Base-by-base conservation (phyloP, 2,888 invertebrate genomes). In the Scaeva pyrastri region DNA sequence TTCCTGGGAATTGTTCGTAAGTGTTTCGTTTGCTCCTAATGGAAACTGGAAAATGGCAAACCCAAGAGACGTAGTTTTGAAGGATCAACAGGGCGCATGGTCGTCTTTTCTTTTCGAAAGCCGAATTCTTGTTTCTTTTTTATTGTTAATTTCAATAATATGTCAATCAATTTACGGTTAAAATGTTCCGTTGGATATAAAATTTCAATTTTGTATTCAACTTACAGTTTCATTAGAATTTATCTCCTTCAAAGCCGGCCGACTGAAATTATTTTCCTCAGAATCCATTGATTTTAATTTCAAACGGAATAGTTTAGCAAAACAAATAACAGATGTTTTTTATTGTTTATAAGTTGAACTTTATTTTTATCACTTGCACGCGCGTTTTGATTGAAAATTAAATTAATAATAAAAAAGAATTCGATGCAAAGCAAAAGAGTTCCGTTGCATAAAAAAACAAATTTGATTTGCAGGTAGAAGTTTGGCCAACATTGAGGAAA, bases 371-470 rank as follows among this genome's bases (percentile, higher is more conserved):
- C 39, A 19, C 55, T n/a, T 39, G 21, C 39, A 21, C 19, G 6
- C 26, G 11, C 26, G 5, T 64, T 50, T 50, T 50, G 14, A 14
- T 50, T 66, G 16, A 66, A 66, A 10, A 64, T 45, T 16, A n/a
- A 50, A 64, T 45, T 45, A 45, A 50, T 64, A 71, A 55, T 50
- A 55, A n/a, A 60, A 60, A 36, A 31, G 6, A 31, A 31, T 62
- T n/a, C 43, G 26, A 31, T 55, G 45, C 26, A 55, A 52, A n/a
- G 55, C 26, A 73, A 64, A 62, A 77, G 74, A 56, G 82, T 82
- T 86, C 86, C 86, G 86, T 86, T 86, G 86, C 77, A 70, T 6
- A 23, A 58, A 36, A 85, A 81, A 82, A 86, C 76, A 86, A 82
- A 82, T 86, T 86, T 71, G 74, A 86, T 86, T 66, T 77, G 43